These are phyloP conservation scores for Aphodius sticticus DNA, from an alignment of 2,888 invertebrate genomes.

Conservation along the genomic window DNA sequence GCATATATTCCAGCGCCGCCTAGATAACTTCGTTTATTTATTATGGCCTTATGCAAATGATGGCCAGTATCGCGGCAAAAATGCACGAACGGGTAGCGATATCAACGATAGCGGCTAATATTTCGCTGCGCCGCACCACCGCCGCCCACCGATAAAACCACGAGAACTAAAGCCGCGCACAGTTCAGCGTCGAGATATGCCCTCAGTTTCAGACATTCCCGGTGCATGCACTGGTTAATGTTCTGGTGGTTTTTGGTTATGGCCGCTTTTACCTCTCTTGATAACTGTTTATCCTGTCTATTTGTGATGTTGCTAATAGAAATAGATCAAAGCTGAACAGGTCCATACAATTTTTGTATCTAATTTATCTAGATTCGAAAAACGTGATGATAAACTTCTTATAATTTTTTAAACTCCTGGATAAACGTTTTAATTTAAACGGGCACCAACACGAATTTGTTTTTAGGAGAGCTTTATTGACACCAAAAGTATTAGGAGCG, in stretches of 20 bases:
- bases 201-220: conserved; percentile 22
- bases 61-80: conserved; percentile 55
- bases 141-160: conserved; percentile 46
- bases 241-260: background rate
- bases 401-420: too few relatives aligned
- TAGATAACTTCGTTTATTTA: conserved; percentile 59
- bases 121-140: conserved; percentile 47
- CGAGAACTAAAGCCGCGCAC: conserved; percentile 48
- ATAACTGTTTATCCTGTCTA: background rate
- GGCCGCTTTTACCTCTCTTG: background rate
- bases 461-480: too few relatives aligned
- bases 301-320: background rate
- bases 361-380: too few relatives aligned
- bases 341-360: too few relatives aligned
- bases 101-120: conserved; percentile 51
- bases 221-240: background rate
- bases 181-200: conserved; percentile 14
- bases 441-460: too few relatives aligned
- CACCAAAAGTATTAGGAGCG: too few relatives aligned
- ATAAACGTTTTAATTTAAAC: too few relatives aligned
- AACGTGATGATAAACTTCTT: too few relatives aligned
- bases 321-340: too few relatives aligned
- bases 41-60: conserved; percentile 59
- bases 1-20: conserved; percentile 54
- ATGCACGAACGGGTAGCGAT: conserved; percentile 53